Evolutionary conservation across 2,113 vertebrate species (phyloP).

Genomic region (Cryptotis parvus): DNA sequence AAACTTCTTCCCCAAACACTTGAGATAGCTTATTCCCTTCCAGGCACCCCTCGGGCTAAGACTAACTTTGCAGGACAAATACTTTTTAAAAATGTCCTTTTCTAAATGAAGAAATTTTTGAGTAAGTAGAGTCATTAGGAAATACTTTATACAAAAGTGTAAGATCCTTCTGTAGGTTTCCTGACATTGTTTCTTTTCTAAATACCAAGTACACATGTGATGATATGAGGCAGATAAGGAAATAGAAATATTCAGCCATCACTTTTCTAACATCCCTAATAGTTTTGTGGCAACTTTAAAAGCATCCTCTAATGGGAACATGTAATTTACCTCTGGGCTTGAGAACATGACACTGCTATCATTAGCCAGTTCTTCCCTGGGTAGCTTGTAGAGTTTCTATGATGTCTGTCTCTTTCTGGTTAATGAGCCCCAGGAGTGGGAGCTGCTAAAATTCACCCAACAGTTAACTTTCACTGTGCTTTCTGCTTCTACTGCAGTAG

Average conservation of each 20-base stretch:
- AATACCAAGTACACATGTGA: background rate
- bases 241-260: background rate
- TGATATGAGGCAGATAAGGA: conserved; percentile 8
- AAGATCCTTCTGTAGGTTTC: conserved; percentile 28
- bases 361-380: conserved; percentile 33
- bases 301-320: conserved; percentile 18
- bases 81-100: conserved; percentile 25
- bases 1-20: background rate
- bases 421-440: conserved; percentile 41
- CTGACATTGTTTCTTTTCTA: conserved; percentile 48
- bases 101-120: conserved; percentile 17
- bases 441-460: conserved; percentile 3
- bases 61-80: background rate
- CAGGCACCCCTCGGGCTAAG: background rate
- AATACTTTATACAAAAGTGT: conserved; percentile 16
- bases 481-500: background rate
- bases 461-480: background rate
- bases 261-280: conserved; percentile 38
- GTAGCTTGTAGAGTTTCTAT: conserved; percentile 42
- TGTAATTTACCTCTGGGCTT: conserved; percentile 36
- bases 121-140: conserved; percentile 2
- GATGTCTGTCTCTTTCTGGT: conserved; percentile 1
- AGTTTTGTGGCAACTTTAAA: conserved; percentile 47
- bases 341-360: background rate
- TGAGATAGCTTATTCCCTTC: background rate